phyloP scores from a whole-genome alignment of 1,140 invertebrate genomes.

The Leptopilina boulardi region DNA sequence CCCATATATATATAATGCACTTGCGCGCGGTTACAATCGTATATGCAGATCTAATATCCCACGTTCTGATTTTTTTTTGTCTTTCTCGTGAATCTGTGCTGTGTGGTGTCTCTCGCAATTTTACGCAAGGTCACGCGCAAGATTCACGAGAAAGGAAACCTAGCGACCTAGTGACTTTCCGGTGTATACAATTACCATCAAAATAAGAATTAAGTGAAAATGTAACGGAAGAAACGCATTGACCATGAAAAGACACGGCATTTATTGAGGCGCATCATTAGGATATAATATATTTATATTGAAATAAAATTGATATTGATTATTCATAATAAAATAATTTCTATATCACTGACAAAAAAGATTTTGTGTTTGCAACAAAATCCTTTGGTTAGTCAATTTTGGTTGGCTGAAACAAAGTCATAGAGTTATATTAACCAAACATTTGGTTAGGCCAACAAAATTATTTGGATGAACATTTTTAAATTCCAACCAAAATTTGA shows the following conservation, averaged over 20 bases:
- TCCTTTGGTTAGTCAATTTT: too few relatives aligned
- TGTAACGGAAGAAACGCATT: constrained; percentile 39
- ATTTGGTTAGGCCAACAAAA: too few relatives aligned
- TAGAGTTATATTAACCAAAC: too few relatives aligned
- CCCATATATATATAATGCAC: too few relatives aligned
- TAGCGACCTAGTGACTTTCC: constrained; percentile 25
- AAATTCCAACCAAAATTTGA: too few relatives aligned
- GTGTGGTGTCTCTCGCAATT: constrained; percentile 8
- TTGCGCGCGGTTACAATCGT: neutral
- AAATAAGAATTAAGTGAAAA: neutral
- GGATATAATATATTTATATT: too few relatives aligned
- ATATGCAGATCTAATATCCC: constrained; percentile 31
- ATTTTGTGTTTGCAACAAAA: too few relatives aligned
- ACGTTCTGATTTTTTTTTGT: constrained; percentile 42
- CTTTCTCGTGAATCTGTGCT: neutral
- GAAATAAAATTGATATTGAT: too few relatives aligned
- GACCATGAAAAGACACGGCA: constrained; percentile 44
- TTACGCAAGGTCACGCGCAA: constrained; percentile 21
- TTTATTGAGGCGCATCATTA: neutral
- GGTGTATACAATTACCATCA: neutral
- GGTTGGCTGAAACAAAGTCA: too few relatives aligned
- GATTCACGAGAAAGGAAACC: constrained; percentile 19
- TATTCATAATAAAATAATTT: neutral
- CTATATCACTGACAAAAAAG: too few relatives aligned
- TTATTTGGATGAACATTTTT: constrained; percentile 32